phyloP scores from a whole-genome alignment of 2,797 vertebrate genomes.

The Emydoidea blandingii region DNA sequence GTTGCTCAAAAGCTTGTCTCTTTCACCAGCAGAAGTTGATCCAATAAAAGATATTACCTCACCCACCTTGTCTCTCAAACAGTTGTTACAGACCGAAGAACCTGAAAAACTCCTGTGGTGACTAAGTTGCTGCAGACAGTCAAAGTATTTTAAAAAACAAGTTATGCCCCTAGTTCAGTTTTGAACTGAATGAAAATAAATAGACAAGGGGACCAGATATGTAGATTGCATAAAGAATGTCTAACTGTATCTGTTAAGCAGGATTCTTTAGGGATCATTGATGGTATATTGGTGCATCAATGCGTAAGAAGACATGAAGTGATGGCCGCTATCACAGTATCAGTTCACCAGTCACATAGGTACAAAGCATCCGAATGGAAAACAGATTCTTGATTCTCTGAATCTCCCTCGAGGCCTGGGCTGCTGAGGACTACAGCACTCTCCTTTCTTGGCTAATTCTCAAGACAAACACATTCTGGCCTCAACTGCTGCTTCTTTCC shows the following conservation, averaged over 20 bases:
- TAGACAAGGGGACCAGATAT: conserved; percentile 44
- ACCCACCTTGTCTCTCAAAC: background rate
- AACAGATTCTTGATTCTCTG: conserved; percentile 41
- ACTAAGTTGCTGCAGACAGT: background rate
- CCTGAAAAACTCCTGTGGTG: conserved; percentile 12
- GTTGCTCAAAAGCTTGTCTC: background rate
- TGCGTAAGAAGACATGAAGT: conserved; percentile 14
- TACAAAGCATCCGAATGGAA: conserved; percentile 41
- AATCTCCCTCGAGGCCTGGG: background rate
- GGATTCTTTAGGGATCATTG: background rate
- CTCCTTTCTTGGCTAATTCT: conserved; percentile 36
- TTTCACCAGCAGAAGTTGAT: background rate
- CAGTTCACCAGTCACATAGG: conserved; percentile 32
- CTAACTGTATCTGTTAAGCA: conserved; percentile 17
- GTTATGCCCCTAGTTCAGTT: background rate
- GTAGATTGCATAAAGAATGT: conserved; percentile 42
- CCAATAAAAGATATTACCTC: background rate
- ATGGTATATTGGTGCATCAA: background rate
- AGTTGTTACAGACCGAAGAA: background rate
- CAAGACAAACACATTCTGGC: conserved; percentile 60
- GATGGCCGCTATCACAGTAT: background rate
- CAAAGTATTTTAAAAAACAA: conserved; percentile 40
- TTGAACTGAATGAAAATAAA: conserved; percentile 59
- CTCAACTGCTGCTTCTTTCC: conserved; percentile 46
- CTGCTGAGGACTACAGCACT: conserved; percentile 24